A percentile compares a stretch with the other conserved stretches of the same genome.
These are phyloP conservation scores for Pachycephus smyrnensis DNA, from an alignment of 2,888 invertebrate genomes.

Conservation along the genomic window DNA sequence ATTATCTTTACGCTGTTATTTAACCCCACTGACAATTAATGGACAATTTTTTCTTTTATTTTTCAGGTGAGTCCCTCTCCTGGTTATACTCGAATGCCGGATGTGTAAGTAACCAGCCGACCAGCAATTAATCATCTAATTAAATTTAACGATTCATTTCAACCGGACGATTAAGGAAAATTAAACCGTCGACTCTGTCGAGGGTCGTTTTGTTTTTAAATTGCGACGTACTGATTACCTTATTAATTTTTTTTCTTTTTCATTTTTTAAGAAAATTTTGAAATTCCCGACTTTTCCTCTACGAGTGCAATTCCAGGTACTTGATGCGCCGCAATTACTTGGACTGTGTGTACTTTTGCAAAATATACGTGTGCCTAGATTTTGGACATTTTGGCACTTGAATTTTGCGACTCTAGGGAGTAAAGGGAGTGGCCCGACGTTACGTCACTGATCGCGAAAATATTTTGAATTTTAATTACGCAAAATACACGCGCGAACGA, in stretches of 20 bases:
- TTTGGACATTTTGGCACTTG: not conserved
- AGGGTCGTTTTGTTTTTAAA: not conserved
- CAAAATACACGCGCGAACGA: not conserved
- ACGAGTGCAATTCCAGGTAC: not conserved
- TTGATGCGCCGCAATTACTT: not conserved
- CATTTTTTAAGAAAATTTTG: too few species aligned
- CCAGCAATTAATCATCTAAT: not conserved
- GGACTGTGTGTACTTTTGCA: not conserved
- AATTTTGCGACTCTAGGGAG: not conserved
- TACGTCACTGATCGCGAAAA: not conserved
- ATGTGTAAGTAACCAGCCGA: not conserved
- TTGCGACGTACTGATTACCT: not conserved
- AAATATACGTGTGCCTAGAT: not conserved
- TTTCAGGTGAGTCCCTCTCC: not conserved
- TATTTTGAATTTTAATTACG: not conserved
- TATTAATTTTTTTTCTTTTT: not conserved
- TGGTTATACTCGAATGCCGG: not conserved
- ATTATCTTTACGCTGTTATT: not conserved
- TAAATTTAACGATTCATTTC: not conserved
- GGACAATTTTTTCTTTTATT: not conserved
- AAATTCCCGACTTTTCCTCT: not conserved
- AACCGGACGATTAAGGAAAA: not conserved
- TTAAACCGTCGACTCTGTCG: too few species aligned
- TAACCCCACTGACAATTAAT: not conserved
- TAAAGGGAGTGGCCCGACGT: not conserved